These are phyloP conservation scores for Otocyon megalotis DNA, from an alignment of 2,113 vertebrate genomes.

Conservation along the genomic window DNA sequence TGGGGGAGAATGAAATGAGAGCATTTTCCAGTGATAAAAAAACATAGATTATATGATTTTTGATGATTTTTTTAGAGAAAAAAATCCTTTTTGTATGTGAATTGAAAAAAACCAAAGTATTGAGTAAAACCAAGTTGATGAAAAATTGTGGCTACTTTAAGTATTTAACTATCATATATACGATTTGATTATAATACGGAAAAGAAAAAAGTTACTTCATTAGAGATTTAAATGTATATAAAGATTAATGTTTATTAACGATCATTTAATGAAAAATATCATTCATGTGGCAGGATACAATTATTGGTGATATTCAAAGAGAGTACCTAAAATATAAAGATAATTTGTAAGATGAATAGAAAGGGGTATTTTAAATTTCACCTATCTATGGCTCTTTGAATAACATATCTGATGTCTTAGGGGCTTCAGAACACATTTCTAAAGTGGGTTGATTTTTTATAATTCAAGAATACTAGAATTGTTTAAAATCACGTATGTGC, in stretches of 20 bases:
- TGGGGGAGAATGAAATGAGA: not conserved
- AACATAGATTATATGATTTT: not conserved
- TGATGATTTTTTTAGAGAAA: not conserved
- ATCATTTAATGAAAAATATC: not conserved
- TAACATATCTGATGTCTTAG: not conserved
- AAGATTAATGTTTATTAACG: not conserved
- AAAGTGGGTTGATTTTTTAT: slow-evolving; percentile 40
- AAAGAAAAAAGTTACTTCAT: not conserved
- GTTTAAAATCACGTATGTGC: not conserved
- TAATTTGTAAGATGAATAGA: not conserved
- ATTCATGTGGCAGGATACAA: not conserved
- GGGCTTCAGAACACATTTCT: not conserved
- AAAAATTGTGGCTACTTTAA: not conserved
- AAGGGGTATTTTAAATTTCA: slow-evolving; percentile 10
- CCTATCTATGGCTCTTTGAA: not conserved
- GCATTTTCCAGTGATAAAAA: not conserved
- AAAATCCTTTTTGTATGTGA: not conserved
- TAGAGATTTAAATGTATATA: not conserved
- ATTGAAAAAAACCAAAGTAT: not conserved
- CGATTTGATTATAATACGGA: not conserved
- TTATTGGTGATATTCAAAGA: not conserved
- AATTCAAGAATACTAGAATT: slow-evolving; percentile 11
- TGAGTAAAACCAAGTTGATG: not conserved
- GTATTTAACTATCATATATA: not conserved
- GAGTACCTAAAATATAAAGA: not conserved